Percentiles rank a stretch among this genome's conserved stretches.
Evolutionary conservation across 2,113 vertebrate genomes (phyloP).

Genomic region (Tachycineta bicolor): DNA sequence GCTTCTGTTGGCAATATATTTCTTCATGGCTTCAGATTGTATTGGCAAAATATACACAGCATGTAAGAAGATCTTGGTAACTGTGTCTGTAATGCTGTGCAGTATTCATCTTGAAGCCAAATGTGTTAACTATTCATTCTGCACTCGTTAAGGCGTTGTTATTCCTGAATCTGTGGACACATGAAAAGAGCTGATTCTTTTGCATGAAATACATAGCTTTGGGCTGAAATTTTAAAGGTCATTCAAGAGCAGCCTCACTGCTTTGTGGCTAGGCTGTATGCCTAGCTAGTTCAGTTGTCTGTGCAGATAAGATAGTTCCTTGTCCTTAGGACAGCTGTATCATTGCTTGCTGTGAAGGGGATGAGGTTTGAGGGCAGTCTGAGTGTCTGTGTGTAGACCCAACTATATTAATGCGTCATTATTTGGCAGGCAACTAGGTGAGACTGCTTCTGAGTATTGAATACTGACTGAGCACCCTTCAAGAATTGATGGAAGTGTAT

Average conservation of each 20-base stretch:
- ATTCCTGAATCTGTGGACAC: not conserved
- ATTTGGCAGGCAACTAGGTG: not conserved
- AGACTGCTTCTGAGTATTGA: not conserved
- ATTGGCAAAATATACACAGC: constrained; percentile 36
- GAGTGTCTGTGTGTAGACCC: not conserved
- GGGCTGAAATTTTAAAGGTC: not conserved
- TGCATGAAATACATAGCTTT: not conserved
- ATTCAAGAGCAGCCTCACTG: not conserved
- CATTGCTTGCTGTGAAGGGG: not conserved
- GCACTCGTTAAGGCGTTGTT: not conserved
- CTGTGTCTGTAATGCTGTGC: not conserved
- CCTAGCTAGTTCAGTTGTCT: not conserved
- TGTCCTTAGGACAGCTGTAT: not conserved
- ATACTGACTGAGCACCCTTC: not conserved
- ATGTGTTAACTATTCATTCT: not conserved
- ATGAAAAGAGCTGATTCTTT: not conserved
- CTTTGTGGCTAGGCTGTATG: not conserved
- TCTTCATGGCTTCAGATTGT: constrained; percentile 5
- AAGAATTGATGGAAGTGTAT: not conserved
- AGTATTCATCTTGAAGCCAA: not conserved
- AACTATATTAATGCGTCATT: not conserved
- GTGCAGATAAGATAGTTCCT: not conserved
- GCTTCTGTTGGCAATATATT: constrained; percentile 25
- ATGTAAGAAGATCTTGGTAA: constrained; percentile 2
- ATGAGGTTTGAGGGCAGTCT: not conserved